Conservation (phyloP, 2,888 invertebrate species). For the Mythimna lalbum region DNA sequence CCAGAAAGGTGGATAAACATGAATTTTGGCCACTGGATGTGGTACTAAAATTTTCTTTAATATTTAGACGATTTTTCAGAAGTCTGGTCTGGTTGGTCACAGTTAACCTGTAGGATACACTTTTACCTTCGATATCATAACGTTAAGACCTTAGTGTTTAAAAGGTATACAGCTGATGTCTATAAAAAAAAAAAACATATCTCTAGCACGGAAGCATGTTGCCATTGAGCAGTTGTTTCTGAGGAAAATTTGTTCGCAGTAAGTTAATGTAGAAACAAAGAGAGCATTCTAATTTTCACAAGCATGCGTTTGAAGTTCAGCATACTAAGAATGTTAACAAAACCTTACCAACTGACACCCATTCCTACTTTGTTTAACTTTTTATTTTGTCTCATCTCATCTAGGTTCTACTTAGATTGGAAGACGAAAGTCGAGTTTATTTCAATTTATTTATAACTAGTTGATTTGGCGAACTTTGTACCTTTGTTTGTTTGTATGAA, state of each 20-base stretch:
- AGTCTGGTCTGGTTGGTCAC: not conserved
- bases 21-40: constrained; percentile 66
- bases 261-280: not conserved
- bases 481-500: too few species aligned
- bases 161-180: too few species aligned
- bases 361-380: not conserved
- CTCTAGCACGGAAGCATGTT: too few species aligned
- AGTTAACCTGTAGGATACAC: not conserved
- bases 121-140: too few species aligned
- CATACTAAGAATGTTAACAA: not conserved
- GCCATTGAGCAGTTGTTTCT: too few species aligned
- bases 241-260: not conserved
- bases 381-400: too few species aligned
- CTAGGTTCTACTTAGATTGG: too few species aligned
- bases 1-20: constrained; percentile 76
- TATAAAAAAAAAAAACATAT: too few species aligned
- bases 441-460: too few species aligned
- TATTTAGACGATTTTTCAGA: not conserved
- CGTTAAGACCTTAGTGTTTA: too few species aligned
- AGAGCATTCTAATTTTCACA: not conserved
- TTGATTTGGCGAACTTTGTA: too few species aligned
- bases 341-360: not conserved
- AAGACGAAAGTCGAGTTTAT: too few species aligned
- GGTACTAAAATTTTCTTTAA: constrained; percentile 21
- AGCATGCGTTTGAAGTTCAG: not conserved